Evolutionary conservation across 2,888 invertebrate species (phyloP), one percentile per base, ranked within the genome.

Genomic region (Seira sanloemensis): DNA sequence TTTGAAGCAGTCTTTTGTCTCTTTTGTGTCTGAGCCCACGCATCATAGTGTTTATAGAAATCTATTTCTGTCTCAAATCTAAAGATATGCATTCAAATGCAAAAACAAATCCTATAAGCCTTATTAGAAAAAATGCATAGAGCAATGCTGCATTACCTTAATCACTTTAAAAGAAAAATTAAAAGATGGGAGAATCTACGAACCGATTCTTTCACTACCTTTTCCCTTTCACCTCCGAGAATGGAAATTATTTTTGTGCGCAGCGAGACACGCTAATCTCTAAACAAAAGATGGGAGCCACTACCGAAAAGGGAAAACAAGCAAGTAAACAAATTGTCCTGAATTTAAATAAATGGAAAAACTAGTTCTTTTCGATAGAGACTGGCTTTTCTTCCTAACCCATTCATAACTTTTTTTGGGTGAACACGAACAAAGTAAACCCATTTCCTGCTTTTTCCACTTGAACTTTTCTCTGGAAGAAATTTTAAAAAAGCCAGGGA

Each of bases 291-390:
- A 37, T n/a, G n/a, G n/a, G n/a, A 37, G 37, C 12, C 37, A 12
- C 37, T 37, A 37, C 12, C 5, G 12, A 37, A 37, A 37, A 12
- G 16, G 1, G 37, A 19, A 69, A 1, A 37, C 1, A 46, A 68
- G 37, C 27, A 62, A 37, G 75, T 23, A 75, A 75, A 75, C 75
- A 75, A 75, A 75, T 75, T 75, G 75, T 75, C 21, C 65, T 75
- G 66, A 75, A 75, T 75, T 75, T 74, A 24, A 74, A 74, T 74
- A 26, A 74, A 27, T 18, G 65, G 37, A 75, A 37, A 37, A 37
- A 37, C 5, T 37, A 37, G 37, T 37, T 37, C 37, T 37, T 37
- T 37, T 37, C 37, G 37, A 37, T 37, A 37, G 5, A 37, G 4
- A 37, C n/a, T 37, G 37, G 5, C 4, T 37, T 7, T 37, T 37